These are phyloP conservation scores for Lycaon pictus DNA, from an alignment of 2,113 vertebrate species.

Conservation along the genomic window DNA sequence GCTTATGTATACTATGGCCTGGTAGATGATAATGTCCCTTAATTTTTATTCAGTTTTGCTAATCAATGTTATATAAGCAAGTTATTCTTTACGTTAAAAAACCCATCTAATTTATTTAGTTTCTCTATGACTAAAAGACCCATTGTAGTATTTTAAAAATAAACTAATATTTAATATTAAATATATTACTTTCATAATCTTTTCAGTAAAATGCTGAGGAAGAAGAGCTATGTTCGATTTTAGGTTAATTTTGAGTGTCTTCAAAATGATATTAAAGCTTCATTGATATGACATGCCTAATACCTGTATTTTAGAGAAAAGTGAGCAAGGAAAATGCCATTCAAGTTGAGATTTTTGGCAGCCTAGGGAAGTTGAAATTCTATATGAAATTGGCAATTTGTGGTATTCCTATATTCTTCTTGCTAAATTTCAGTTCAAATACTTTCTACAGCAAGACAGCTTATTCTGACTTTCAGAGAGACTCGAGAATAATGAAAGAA, in stretches of 20 bases:
- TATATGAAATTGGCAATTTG: background rate
- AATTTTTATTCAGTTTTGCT: background rate
- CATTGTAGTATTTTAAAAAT: constrained; percentile 33
- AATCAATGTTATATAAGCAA: background rate
- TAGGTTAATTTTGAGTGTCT: background rate
- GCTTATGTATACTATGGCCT: background rate
- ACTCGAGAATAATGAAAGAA: background rate
- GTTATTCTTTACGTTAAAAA: background rate
- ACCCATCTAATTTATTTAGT: background rate
- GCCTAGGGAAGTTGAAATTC: background rate
- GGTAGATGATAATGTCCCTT: background rate
- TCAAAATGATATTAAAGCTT: constrained; percentile 37
- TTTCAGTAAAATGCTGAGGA: background rate
- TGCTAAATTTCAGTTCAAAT: constrained; percentile 26
- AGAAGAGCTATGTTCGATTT: background rate
- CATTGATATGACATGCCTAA: background rate
- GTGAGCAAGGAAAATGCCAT: background rate
- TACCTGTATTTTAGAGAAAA: background rate
- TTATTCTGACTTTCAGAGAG: constrained; percentile 49
- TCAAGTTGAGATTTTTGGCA: background rate
- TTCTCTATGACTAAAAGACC: background rate
- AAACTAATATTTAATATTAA: background rate
- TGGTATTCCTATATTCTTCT: background rate
- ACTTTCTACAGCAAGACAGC: background rate
- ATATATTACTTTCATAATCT: background rate